Evolutionary conservation across 2,113 vertebrate genomes (phyloP).

Genomic region (Psilopogon haemacephalus): DNA sequence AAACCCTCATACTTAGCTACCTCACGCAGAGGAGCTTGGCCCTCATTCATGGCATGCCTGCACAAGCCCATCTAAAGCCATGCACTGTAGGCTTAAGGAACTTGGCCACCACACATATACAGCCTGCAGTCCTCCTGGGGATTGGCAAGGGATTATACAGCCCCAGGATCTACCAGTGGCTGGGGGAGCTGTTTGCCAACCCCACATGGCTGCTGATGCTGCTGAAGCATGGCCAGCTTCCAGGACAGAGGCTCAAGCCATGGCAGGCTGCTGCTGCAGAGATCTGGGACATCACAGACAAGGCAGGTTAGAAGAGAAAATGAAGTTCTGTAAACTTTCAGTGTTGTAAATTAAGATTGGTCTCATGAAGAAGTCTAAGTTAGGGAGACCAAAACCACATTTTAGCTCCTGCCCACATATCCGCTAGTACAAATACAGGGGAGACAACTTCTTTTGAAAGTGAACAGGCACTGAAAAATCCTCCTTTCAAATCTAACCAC

Average conservation of each 20-base stretch:
- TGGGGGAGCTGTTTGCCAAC: background rate
- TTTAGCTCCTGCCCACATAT: background rate
- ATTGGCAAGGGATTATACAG: background rate
- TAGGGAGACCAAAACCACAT: background rate
- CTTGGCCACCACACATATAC: accelerated
- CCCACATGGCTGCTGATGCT: background rate
- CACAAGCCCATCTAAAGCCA: background rate
- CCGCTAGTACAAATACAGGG: background rate
- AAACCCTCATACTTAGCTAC: background rate
- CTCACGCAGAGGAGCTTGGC: background rate
- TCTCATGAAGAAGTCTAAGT: background rate
- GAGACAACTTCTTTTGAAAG: background rate
- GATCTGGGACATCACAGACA: background rate
- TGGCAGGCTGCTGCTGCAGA: background rate
- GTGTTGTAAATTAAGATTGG: background rate
- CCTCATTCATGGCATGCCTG: background rate
- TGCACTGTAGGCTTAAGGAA: background rate
- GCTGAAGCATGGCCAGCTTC: background rate
- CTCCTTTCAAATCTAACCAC: background rate
- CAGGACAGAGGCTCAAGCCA: background rate
- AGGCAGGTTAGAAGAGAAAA: background rate
- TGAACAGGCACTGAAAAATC: background rate
- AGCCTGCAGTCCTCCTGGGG: background rate
- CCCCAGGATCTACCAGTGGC: background rate
- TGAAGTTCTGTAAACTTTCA: background rate